These are phyloP conservation scores for Chaenocephalus aceratus DNA, from an alignment of 2,113 vertebrate genomes.

Conservation along the genomic window DNA sequence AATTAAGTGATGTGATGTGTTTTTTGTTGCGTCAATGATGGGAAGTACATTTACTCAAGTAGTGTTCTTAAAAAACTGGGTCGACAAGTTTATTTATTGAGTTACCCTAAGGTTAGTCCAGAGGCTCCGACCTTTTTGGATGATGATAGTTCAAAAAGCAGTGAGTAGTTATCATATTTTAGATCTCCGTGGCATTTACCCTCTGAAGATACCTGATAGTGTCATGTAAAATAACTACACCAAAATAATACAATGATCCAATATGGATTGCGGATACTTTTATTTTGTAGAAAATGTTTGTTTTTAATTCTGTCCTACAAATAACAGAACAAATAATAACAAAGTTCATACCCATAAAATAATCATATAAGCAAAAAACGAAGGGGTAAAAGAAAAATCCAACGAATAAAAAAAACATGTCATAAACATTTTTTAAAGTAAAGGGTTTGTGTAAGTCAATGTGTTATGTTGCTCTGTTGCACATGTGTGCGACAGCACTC, in stretches of 20 bases:
- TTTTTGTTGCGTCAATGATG: too few relatives aligned
- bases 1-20: too few relatives aligned
- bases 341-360: too few relatives aligned
- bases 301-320: neutral
- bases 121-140: too few relatives aligned
- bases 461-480: neutral
- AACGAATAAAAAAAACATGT: too few relatives aligned
- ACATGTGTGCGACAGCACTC: neutral
- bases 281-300: neutral
- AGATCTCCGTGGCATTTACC: neutral
- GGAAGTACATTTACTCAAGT: too few relatives aligned
- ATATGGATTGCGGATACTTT: neutral
- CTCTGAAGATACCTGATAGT: neutral
- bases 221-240: neutral
- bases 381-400: too few relatives aligned
- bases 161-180: neutral
- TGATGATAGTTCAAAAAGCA: too few relatives aligned
- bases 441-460: neutral
- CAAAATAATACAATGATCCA: neutral
- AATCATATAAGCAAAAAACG: too few relatives aligned
- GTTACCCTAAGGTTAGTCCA: too few relatives aligned
- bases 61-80: neutral
- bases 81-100: neutral
- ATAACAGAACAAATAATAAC: too few relatives aligned
- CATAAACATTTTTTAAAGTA: too few relatives aligned